Evolutionary conservation across 2,888 invertebrate species (phyloP).

Genomic region (Glaucopsyche alexis): DNA sequence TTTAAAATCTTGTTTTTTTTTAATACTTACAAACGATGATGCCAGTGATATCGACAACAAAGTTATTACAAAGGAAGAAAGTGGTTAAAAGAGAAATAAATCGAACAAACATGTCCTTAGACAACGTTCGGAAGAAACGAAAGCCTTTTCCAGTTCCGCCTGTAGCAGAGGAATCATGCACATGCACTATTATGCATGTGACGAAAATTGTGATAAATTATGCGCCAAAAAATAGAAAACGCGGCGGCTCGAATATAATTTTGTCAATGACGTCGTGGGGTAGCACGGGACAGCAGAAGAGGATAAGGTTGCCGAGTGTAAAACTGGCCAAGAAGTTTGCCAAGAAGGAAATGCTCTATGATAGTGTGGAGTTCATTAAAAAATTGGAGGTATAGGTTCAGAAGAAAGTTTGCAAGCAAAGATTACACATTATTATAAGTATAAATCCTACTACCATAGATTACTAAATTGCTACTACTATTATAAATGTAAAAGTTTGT

Average conservation of each 20-base stretch:
- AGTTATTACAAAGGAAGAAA: constrained; percentile 56
- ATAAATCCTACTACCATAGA: too few relatives aligned
- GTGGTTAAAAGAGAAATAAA: constrained; percentile 48
- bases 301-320: constrained; percentile 60
- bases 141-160: constrained; percentile 51
- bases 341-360: constrained; percentile 52
- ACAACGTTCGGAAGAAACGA: constrained; percentile 48
- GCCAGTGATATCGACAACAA: constrained; percentile 69
- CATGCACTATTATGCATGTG: constrained; percentile 63
- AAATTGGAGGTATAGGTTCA: constrained; percentile 62
- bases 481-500: too few relatives aligned
- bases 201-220: constrained; percentile 62
- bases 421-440: too few relatives aligned
- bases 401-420: neutral
- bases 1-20: neutral
- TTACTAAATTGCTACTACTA: too few relatives aligned
- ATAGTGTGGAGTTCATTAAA: constrained; percentile 66
- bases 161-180: constrained; percentile 49
- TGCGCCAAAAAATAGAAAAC: constrained; percentile 59
- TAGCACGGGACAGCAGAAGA: constrained; percentile 56
- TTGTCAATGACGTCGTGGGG: constrained; percentile 63
- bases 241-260: constrained; percentile 59
- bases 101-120: constrained; percentile 49
- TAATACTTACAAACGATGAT: constrained; percentile 50
- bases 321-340: constrained; percentile 51